These are phyloP conservation scores for Selenia dentaria DNA, from an alignment of 2,888 invertebrate species.

Conservation along the genomic window DNA sequence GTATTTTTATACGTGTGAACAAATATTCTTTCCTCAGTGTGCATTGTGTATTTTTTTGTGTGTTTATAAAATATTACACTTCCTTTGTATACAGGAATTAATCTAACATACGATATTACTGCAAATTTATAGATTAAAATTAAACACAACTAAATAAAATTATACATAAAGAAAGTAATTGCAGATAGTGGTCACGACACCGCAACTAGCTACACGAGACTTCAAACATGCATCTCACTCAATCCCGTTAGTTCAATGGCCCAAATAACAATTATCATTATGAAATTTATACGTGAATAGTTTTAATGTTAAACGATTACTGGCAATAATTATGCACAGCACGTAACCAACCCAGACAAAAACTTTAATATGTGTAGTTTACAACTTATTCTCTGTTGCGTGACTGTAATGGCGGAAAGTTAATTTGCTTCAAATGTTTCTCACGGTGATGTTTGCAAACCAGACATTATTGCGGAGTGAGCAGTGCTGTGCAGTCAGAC, in stretches of 20 bases:
- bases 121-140: too few relatives aligned
- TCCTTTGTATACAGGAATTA: too few relatives aligned
- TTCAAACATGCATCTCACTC: conserved; percentile 51
- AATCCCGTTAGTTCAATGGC: conserved; percentile 73
- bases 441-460: conserved; percentile 67
- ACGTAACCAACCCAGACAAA: conserved; percentile 55
- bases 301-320: conserved; percentile 58
- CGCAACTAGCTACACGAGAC: conserved; percentile 38
- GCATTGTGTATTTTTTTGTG: too few relatives aligned
- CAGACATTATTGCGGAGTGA: conserved; percentile 47
- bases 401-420: conserved; percentile 72
- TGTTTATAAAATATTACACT: too few relatives aligned
- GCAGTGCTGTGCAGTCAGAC: conserved; percentile 29
- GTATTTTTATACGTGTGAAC: too few relatives aligned
- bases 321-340: conserved; percentile 50
- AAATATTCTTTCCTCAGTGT: too few relatives aligned
- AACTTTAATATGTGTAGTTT: conserved; percentile 49
- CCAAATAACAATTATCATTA: conserved; percentile 59
- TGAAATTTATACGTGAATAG: conserved; percentile 59
- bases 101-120: too few relatives aligned
- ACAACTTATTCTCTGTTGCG: conserved; percentile 64
- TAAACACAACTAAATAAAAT: too few relatives aligned
- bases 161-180: too few relatives aligned
- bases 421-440: conserved; percentile 69
- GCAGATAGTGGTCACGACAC: conserved; percentile 36